Base-by-base conservation (phyloP, 2,888 invertebrate genomes). In the Yponomeuta evonymella region DNA sequence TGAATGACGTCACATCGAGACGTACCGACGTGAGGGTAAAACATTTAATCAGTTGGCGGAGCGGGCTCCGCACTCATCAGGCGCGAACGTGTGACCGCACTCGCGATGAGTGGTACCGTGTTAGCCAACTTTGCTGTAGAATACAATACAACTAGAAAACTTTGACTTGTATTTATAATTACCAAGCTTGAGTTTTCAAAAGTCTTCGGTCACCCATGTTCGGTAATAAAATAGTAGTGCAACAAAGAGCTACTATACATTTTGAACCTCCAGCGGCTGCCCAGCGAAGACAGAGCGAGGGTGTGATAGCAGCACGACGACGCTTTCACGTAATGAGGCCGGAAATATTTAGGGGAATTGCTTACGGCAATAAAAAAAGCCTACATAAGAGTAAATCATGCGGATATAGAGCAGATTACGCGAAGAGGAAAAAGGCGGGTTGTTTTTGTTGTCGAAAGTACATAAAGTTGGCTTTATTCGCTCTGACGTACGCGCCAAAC, bases 301-400 rank as follows among this genome's bases (percentile, higher is more conserved):
- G 10, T 23, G 23, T 64, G 23, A 29, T 29, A 8, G n/a, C 29
- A 10, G 30, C 12, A 11, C 23, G 64, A 1, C 30, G 29, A 5
- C 30, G n/a, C 64, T 23, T 23, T 30, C 29, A 64, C 64, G 15
- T 58, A 58, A 58, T 58, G 51, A 58, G 51, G 15, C 51, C 51
- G 51, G 51, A 58, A 15, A 58, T 58, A 58, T 58, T 58, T 58
- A 58, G 15, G 51, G 51, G 15, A 58, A 58, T 58, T 15, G 51
- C 51, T 58, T 15, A 58, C 15, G 51, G 51, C 51, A 58, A 58
- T 58, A 58, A 58, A 58, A 58, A 15, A 58, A 58, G 51, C 51
- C 51, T 58, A 58, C 51, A 58, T 58, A 58, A 15, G 51, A 58
- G 51, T 58, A 58, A 58, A 58, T 58, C 51, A 58, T 58, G 51